These are phyloP conservation scores for Ladona fulva DNA, from an alignment of 1,140 invertebrate genomes.

Conservation along the genomic window DNA sequence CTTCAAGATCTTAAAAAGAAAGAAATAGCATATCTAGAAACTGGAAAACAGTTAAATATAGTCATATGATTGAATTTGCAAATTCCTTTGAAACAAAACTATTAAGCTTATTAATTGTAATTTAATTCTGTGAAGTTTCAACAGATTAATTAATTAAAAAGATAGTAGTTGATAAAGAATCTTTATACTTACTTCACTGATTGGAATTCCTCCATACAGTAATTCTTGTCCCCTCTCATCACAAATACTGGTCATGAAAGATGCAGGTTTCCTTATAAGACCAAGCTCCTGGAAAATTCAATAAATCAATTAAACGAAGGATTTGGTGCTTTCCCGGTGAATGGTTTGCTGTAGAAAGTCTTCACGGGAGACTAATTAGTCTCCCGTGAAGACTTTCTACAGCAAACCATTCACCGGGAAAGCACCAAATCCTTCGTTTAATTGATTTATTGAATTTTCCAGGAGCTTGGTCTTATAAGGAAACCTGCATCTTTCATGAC, in stretches of 20 bases:
- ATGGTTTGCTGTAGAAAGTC: too few species aligned
- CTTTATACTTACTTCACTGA: slow-evolving; percentile 74
- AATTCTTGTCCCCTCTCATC: slow-evolving; percentile 98
- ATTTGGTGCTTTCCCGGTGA: too few species aligned
- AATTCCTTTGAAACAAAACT: too few species aligned
- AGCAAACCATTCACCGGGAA: too few species aligned
- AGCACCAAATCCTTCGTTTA: slow-evolving; percentile 22
- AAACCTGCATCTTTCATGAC: slow-evolving; percentile 99
- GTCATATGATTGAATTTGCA: too few species aligned
- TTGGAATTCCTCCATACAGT: slow-evolving; percentile 96
- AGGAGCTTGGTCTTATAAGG: slow-evolving; percentile 94
- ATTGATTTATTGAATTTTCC: slow-evolving; percentile 26
- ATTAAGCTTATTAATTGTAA: too few species aligned
- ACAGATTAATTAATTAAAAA: too few species aligned
- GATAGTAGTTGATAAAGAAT: too few species aligned
- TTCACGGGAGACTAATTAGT: too few species aligned
- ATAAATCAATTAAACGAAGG: slow-evolving; percentile 7
- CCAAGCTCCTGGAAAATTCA: slow-evolving; percentile 73
- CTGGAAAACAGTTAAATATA: not conserved
- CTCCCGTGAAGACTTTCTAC: too few species aligned
- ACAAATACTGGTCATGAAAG: slow-evolving; percentile 98
- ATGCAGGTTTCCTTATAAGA: slow-evolving; percentile 95
- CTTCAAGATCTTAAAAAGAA: slow-evolving; percentile 48
- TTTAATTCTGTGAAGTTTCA: too few species aligned
- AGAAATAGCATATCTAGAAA: not conserved